Conservation (phyloP, 2,888 invertebrate genomes). For the Dicroscelio sp. region DNA sequence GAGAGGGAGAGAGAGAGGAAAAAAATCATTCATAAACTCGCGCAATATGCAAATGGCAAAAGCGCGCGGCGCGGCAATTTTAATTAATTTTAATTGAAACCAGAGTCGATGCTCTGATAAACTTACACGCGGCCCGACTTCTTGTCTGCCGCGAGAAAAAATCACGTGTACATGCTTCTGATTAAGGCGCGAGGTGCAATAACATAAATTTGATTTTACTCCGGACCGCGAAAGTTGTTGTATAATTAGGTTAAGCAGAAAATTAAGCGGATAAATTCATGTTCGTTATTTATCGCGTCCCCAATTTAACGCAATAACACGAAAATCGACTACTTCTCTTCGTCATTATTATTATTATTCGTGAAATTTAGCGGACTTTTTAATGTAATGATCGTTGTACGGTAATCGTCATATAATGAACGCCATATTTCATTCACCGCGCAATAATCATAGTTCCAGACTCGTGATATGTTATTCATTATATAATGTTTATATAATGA, state of each 20-base stretch:
- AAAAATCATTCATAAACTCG: constrained; percentile 55
- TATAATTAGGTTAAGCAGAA: constrained; percentile 79
- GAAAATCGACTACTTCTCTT: constrained; percentile 2
- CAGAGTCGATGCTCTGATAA: constrained; percentile 76
- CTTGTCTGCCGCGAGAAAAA: constrained; percentile 70
- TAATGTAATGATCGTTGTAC: background rate
- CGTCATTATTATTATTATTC: no score
- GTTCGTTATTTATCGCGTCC: constrained; percentile 63
- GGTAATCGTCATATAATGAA: no score
- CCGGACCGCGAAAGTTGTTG: constrained; percentile 76
- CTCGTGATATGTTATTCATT: no score
- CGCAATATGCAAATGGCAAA: constrained; percentile 63
- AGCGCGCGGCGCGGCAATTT: constrained; percentile 56
- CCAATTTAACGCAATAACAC: constrained; percentile 42
- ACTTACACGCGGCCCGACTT: constrained; percentile 69
- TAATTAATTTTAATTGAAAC: constrained; percentile 77
- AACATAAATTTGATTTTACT: constrained; percentile 80
- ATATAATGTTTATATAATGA: no score
- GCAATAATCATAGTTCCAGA: no score
- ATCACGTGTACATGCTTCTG: constrained; percentile 73
- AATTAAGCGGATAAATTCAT: constrained; percentile 71
- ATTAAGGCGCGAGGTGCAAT: constrained; percentile 75
- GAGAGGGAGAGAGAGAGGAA: no score
- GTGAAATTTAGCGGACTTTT: no score
- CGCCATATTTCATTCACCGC: no score